Evolutionary conservation across 2,888 invertebrate species (phyloP).

Genomic region (Tachina fera): DNA sequence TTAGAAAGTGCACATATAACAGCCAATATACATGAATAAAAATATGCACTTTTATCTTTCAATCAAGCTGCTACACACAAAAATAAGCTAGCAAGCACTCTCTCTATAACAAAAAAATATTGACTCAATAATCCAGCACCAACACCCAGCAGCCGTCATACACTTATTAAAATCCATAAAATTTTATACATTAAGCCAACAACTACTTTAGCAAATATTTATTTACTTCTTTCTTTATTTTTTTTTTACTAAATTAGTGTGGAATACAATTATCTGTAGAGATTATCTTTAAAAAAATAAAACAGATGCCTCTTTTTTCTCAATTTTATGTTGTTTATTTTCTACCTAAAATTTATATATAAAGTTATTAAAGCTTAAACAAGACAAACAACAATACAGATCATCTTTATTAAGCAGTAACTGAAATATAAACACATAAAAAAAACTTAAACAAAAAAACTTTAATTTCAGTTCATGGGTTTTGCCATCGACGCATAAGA

Average conservation of each 20-base stretch:
- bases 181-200: slow-evolving; percentile 11
- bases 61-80: neutral
- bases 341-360: slow-evolving; percentile 4
- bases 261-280: neutral
- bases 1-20: too few relatives aligned
- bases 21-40: neutral
- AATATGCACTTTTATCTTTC: neutral
- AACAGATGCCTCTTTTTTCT: slow-evolving; percentile 3
- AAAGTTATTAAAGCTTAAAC: slow-evolving; percentile 26
- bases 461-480: slow-evolving; percentile 31
- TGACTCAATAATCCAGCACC: neutral
- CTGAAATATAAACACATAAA: neutral
- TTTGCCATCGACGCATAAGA: slow-evolving; percentile 25
- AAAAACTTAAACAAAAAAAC: slow-evolving; percentile 7
- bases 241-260: neutral
- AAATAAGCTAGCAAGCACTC: neutral
- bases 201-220: slow-evolving; percentile 21
- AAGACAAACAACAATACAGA: slow-evolving; percentile 12
- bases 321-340: slow-evolving; percentile 6
- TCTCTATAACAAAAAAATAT: neutral
- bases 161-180: neutral
- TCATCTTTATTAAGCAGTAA: neutral
- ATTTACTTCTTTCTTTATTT: neutral
- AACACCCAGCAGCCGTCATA: neutral
- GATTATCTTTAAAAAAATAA: slow-evolving; percentile 24